A percentile compares a stretch with the other conserved stretches of the same genome.
Conservation (phyloP, 2,797 vertebrate genomes). For the Malurus splendens region DNA sequence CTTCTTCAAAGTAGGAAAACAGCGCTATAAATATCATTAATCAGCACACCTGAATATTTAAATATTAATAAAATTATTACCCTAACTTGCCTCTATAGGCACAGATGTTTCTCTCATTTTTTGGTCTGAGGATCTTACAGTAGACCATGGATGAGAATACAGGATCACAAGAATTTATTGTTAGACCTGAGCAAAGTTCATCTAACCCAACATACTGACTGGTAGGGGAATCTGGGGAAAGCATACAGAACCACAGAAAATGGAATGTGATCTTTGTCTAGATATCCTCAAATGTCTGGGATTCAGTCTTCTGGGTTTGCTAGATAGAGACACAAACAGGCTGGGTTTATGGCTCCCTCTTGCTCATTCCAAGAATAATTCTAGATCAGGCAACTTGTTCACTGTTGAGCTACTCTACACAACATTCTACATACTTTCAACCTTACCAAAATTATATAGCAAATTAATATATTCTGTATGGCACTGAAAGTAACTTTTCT, state of each 20-base stretch:
- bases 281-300: background rate
- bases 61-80: background rate
- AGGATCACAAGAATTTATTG: background rate
- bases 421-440: background rate
- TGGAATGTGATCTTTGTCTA: background rate
- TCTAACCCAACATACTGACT: background rate
- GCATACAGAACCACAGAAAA: background rate
- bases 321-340: background rate
- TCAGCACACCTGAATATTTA: background rate
- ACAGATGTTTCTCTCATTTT: background rate
- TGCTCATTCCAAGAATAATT: background rate
- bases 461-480: background rate
- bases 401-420: background rate
- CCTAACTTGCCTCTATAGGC: background rate
- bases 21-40: accelerated
- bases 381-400: background rate
- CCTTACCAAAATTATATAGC: background rate
- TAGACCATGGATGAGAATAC: background rate
- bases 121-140: background rate
- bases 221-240: background rate
- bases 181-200: background rate
- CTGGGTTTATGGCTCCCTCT: background rate
- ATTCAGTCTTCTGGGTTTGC: background rate
- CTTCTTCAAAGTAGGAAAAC: background rate
- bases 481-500: background rate